Base-by-base conservation (phyloP, 2,113 vertebrate genomes). In the Hymenochirus boettgeri region DNA sequence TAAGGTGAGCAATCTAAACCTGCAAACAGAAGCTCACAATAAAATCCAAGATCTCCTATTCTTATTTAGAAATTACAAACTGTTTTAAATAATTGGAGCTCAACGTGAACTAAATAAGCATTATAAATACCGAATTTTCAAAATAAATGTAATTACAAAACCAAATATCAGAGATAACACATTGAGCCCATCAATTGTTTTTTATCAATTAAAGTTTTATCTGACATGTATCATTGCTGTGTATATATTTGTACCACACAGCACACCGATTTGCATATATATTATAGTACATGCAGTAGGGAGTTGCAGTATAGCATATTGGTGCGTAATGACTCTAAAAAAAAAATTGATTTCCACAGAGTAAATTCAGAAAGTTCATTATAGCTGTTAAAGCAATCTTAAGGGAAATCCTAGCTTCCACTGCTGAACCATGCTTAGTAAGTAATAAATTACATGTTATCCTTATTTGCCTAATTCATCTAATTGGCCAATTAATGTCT, bases 281-380 rank as follows among this genome's bases (percentile, higher is more conserved):
- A 96, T 92, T 89, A 91, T 92, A 88, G 89, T 84, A 76, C 81
- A 61, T 88, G 86, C 96, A 96, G 94, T 86, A 84, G 94, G 93
- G 96, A 94, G 80, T 86, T 78, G 90, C 92, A 94, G 90, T 96
- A 92, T 96, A 98, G 96, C 94, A 95, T 97, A 99, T 96, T 96
- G 94, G 92, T 94, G 93, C 91, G 94, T 99, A 99, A 99, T 98
- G 94, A 99, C 91, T 97, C 95, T 97, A 93, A 97, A 97, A 98
- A 98, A 97, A 95, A n/a, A n/a, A n/a, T 96, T 91, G 93, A 96
- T 99, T 97, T 98, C 93, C 94, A 94, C 93, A 93, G 93, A 97
- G 93, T 97, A 98, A 99, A 99, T 99, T 97, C 98, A 98, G 94
- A 94, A 98, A 99, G n/a, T 96, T 92, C 96, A 98, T 99, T 97